A percentile compares a stretch with the other conserved stretches of the same genome.
Conservation (phyloP, 1,140 invertebrate species). For the Oedothorax gibbosus region DNA sequence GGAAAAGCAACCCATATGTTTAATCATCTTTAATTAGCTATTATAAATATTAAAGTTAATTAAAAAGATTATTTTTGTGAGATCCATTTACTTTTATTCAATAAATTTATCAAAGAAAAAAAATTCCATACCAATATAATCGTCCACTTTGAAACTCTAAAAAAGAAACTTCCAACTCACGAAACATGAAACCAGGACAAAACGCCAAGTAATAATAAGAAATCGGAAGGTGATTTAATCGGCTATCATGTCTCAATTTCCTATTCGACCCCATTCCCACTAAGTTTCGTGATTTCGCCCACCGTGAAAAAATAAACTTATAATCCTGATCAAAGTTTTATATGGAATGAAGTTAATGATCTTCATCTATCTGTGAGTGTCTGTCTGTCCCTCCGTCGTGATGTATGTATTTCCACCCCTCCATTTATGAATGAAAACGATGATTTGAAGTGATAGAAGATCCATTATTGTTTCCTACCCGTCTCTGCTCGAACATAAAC, state of each 20-base stretch:
- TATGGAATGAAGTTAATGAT: slow-evolving; percentile 48
- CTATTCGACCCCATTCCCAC: slow-evolving; percentile 49
- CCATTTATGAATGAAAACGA: slow-evolving; percentile 56
- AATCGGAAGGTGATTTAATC: slow-evolving; percentile 24
- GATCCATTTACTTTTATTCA: background rate
- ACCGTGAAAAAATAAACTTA: slow-evolving; percentile 12
- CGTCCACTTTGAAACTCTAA: slow-evolving; percentile 20
- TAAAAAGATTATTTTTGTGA: no score
- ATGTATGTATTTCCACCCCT: slow-evolving; percentile 45
- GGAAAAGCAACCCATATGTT: no score
- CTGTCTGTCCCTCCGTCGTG: slow-evolving; percentile 21
- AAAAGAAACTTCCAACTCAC: slow-evolving; percentile 37
- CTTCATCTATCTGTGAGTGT: slow-evolving; percentile 15
- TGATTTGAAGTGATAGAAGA: slow-evolving; percentile 57
- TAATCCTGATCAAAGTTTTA: slow-evolving; percentile 32
- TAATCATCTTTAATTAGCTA: no score
- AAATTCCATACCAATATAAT: background rate
- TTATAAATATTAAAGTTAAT: no score
- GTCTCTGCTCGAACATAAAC: slow-evolving; percentile 22
- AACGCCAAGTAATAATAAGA: slow-evolving; percentile 11
- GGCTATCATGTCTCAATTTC: slow-evolving; percentile 49
- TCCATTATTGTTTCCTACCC: slow-evolving; percentile 47
- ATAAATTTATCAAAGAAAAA: background rate
- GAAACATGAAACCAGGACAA: slow-evolving; percentile 42
- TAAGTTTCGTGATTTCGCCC: slow-evolving; percentile 55